These are phyloP conservation scores for Paedocypris micromegethes DNA, from an alignment of 2,797 vertebrate species.

Conservation along the genomic window DNA sequence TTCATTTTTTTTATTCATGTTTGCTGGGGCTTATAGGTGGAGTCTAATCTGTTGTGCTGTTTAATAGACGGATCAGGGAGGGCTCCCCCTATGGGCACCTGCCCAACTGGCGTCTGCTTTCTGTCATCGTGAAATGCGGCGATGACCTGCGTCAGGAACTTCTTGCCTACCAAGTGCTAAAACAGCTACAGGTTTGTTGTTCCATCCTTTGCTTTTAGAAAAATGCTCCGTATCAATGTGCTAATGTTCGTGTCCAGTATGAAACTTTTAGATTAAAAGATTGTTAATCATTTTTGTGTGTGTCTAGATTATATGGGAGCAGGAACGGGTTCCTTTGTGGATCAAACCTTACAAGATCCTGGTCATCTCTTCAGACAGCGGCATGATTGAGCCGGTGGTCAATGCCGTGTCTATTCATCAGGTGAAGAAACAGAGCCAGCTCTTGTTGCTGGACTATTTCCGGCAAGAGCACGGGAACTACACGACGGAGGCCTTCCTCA, in stretches of 20 bases:
- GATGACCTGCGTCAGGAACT: conserved; percentile 93
- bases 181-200: conserved; percentile 81
- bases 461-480: conserved; percentile 84
- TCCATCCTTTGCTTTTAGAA: not conserved
- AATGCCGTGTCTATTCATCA: conserved; percentile 94
- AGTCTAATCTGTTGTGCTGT: conserved; percentile 4
- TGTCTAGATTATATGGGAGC: conserved; percentile 84
- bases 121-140: conserved; percentile 93
- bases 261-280: not conserved
- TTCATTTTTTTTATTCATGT: no score
- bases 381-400: conserved; percentile 94
- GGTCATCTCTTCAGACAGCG: conserved; percentile 90
- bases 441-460: conserved; percentile 85
- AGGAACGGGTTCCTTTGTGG: conserved; percentile 90
- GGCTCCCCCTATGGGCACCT: conserved; percentile 90
- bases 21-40: not conserved
- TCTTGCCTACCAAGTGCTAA: conserved; percentile 88
- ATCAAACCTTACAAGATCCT: conserved; percentile 95
- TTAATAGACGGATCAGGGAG: conserved; percentile 83
- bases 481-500: conserved; percentile 87
- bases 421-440: conserved; percentile 94
- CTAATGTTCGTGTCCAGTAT: no score
- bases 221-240: not conserved
- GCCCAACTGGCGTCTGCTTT: conserved; percentile 87
- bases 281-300: not conserved